Base-by-base conservation (phyloP, 2,888 invertebrate species). In the Hedya salicella region DNA sequence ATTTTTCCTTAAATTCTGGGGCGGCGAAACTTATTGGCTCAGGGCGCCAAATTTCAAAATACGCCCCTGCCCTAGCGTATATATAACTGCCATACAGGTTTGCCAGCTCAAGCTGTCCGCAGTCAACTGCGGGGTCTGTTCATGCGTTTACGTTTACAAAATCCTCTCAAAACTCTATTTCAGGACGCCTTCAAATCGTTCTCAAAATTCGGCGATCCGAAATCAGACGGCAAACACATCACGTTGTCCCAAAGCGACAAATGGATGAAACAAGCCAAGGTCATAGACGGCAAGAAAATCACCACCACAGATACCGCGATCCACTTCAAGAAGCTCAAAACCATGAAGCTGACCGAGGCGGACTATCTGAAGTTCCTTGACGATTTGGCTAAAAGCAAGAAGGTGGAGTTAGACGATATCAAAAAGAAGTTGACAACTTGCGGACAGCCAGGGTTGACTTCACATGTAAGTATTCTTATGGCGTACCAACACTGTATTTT, bases 291-390 rank as follows among this genome's bases (percentile, higher is more conserved):
- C 1, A 97, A 97, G 88, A 96, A 96, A 80, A 95, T 97, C 70
- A 96, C 96, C 0, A 97, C 98, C 14, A 97, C 97, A 2, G 98
- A 98, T 81, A 98, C 97, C 0, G 97, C 96, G 49, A 97, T 98
- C 70, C 95, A 95, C 82, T 98, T 97, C 86, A 97, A 97, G 82
- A 97, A 97, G 82, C 94, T 97, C 74, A 97, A 97, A 94, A 95
- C 94, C 52, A 91, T 95, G 83, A 97, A 97, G 83, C 93, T 97
- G 17, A 93, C 94, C 1, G 89, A 95, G 65, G 94, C 94, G 3
- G 97, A 97, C 76, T 98, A 97, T 82, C 95, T 95, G 80, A 95
- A 96, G 78, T 98, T 96, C 85, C 89, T 98, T 56, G 97, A 97
- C 0, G 97, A 97, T 73, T 87, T 98, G 73, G 96, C 97, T 13